Evolutionary conservation across 2,113 vertebrate genomes (phyloP), one percentile per base, ranked within the genome.

Genomic region (Trogon melanurus): DNA sequence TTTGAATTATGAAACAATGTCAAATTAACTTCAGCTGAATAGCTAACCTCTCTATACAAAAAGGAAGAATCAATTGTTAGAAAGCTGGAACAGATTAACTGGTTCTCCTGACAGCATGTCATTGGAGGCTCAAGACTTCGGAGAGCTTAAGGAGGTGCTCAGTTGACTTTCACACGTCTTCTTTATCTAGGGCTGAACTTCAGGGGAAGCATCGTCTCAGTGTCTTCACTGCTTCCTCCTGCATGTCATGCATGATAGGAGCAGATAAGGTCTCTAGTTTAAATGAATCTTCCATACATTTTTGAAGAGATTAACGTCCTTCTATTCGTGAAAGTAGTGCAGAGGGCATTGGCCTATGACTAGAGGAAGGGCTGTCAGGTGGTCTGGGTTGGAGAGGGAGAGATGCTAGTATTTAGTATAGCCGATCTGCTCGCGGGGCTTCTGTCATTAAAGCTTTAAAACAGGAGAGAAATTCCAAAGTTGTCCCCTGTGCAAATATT

Each of bases 1-100:
- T 93, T 41, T 1, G 2, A 82, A 69, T 97, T 95, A 89, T 1
- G 13, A 89, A 95, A 58, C 78, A 89, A 70, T 85, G 89, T 84
- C 81, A 50, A 83, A 64, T 96, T 95, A 95, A 92, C 93, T 96
- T 71, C 38, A 51, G 74, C 30, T 66, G 64, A 85, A 45, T 69
- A 79, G 47, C 88, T 92, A 51, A 21, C 91, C 23, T 91, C 29
- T 50, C 38, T 64, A 50, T 61, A 84, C 58, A 88, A 70, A 76
- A 70, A 41, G 27, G 69, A 81, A 62, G 87, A 91, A 50, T n/a
- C 57, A 57, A 14, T 92, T 84, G 56, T 26, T 81, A 82, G 66
- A 95, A 86, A 88, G 58, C 65, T 50, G 57, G 19, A 74, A 62
- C 47, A 60, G 29, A 17, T 89, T 76, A 80, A 50, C 61, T 82